Percentiles rank a stretch among this genome's conserved stretches.
These are phyloP conservation scores for Drosophila kambysellisi DNA, from an alignment of 2,888 invertebrate genomes.

Conservation along the genomic window DNA sequence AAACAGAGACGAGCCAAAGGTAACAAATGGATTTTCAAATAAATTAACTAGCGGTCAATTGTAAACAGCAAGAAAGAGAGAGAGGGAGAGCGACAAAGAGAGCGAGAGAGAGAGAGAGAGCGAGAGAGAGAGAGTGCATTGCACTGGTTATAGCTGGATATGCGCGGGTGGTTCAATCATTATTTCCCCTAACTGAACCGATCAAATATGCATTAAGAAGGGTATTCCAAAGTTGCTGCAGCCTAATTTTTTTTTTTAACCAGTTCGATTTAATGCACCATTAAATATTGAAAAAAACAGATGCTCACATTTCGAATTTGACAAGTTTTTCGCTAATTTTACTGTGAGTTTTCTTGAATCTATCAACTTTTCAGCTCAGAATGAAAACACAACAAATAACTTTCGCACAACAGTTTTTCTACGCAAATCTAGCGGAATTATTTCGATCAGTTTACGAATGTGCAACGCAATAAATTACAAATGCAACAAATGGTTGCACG, in stretches of 20 bases:
- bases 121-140: constrained; percentile 32
- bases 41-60: constrained; percentile 70
- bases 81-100: constrained; percentile 3
- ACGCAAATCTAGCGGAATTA: background rate
- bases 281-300: too few relatives aligned
- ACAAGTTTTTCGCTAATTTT: too few relatives aligned
- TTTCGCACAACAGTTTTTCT: background rate
- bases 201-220: background rate
- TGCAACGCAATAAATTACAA: background rate
- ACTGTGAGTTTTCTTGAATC: too few relatives aligned
- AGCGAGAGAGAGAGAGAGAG: background rate
- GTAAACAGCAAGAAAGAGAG: constrained; percentile 59
- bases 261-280: too few relatives aligned
- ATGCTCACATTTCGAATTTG: too few relatives aligned
- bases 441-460: background rate
- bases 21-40: constrained; percentile 80
- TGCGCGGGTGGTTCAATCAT: constrained; percentile 25
- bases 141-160: constrained; percentile 55
- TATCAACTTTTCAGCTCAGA: background rate
- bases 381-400: background rate
- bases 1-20: constrained; percentile 76
- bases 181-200: background rate
- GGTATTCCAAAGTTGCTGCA: background rate
- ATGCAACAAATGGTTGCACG: background rate
- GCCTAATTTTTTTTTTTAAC: too few relatives aligned